These are phyloP conservation scores for Sinopyrophorus schimmeli DNA, from an alignment of 2,888 invertebrate species.

Conservation along the genomic window DNA sequence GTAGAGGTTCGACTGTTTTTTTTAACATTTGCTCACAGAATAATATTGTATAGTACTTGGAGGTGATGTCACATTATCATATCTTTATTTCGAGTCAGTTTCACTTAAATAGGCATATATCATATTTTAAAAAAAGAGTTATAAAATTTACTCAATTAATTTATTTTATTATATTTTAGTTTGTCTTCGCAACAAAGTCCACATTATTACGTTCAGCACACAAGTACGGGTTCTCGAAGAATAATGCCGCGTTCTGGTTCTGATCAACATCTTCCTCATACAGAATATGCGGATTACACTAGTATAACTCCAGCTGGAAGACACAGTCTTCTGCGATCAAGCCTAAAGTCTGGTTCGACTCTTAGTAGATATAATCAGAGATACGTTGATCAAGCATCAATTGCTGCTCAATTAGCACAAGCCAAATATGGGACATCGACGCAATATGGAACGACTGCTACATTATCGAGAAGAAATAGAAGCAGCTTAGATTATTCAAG, in stretches of 20 bases:
- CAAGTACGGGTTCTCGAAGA: slow-evolving; percentile 55
- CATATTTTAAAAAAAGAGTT: no score
- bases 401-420: slow-evolving; percentile 56
- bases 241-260: slow-evolving; percentile 85
- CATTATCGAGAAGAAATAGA: slow-evolving; percentile 74
- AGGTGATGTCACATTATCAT: no score
- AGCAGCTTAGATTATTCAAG: slow-evolving; percentile 88
- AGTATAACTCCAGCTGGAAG: slow-evolving; percentile 68
- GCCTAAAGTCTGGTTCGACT: slow-evolving; percentile 70
- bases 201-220: slow-evolving; percentile 59
- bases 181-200: slow-evolving; percentile 57
- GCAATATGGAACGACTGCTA: slow-evolving; percentile 55
- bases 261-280: slow-evolving; percentile 86
- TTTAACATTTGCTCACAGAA: no score
- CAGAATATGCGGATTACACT: slow-evolving; percentile 85
- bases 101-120: no score
- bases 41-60: no score
- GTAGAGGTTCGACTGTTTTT: neutral
- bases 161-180: slow-evolving; percentile 36
- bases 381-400: slow-evolving; percentile 63
- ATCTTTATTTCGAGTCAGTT: no score
- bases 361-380: slow-evolving; percentile 60
- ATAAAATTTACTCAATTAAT: no score
- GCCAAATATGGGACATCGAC: slow-evolving; percentile 50
- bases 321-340: slow-evolving; percentile 80